Evolutionary conservation across 2,113 vertebrate genomes (phyloP).

Genomic region (Pomatostomus ruficeps): DNA sequence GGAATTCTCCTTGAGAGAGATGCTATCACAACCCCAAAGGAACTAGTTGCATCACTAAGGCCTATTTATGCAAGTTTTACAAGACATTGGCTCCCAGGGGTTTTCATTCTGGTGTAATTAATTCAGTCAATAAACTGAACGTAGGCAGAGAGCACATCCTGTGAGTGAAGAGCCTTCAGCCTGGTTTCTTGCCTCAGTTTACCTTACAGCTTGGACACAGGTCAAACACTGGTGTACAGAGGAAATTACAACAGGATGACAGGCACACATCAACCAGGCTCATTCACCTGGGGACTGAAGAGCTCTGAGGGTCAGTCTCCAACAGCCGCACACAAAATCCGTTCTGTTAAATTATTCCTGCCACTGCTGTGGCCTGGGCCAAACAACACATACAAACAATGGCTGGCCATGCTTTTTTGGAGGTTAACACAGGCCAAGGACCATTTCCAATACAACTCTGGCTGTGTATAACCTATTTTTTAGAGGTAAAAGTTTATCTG

Average conservation of each 20-base stretch:
- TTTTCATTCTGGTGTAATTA: background rate
- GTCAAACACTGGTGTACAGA: background rate
- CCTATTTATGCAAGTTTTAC: constrained; percentile 41
- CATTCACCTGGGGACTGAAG: background rate
- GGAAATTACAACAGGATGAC: background rate
- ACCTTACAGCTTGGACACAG: background rate
- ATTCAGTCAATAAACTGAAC: background rate
- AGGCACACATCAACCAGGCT: background rate
- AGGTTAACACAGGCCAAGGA: constrained; percentile 46
- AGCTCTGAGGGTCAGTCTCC: background rate
- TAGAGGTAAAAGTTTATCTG: constrained; percentile 41
- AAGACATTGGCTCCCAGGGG: background rate
- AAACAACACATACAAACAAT: constrained; percentile 35
- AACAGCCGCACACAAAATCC: background rate
- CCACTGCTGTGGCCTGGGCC: background rate
- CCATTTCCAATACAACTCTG: background rate
- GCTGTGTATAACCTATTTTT: background rate
- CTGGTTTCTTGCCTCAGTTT: background rate
- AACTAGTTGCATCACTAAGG: background rate
- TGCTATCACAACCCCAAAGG: constrained; percentile 31
- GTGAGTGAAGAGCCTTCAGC: background rate
- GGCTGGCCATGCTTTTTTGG: background rate
- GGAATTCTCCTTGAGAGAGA: constrained; percentile 38
- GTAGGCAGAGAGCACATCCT: background rate
- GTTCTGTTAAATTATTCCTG: background rate